Conservation (phyloP, 2,797 vertebrate species). For the Salarias fasciatus region DNA sequence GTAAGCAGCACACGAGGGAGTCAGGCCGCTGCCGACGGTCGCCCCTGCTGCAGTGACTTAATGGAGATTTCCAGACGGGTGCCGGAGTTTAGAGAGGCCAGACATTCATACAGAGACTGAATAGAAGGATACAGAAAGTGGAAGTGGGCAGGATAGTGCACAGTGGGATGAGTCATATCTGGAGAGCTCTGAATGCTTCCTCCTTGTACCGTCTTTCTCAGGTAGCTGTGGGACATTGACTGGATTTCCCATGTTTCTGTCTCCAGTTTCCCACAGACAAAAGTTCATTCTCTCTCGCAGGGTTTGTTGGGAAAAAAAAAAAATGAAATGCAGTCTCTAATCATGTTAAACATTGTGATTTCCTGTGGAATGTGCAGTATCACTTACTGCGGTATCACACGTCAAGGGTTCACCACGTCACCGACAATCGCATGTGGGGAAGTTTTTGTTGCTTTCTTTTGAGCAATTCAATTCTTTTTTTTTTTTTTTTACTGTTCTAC, state of each 20-base stretch:
- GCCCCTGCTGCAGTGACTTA: conserved; percentile 42
- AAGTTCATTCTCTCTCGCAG: conserved; percentile 36
- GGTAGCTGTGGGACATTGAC: conserved; percentile 60
- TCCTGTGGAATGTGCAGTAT: conserved; percentile 36
- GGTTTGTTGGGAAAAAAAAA: conserved; percentile 17
- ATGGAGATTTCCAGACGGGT: conserved; percentile 51
- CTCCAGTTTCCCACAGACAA: conserved; percentile 57
- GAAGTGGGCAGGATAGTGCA: conserved; percentile 37
- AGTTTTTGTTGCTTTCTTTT: conserved; percentile 7
- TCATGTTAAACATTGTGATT: conserved; percentile 27
- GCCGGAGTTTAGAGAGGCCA: conserved; percentile 37
- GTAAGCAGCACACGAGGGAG: conserved; percentile 36
- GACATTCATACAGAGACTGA: conserved; percentile 41
- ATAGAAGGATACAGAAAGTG: conserved; percentile 38
- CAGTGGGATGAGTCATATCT: conserved; percentile 63
- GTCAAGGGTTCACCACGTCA: conserved; percentile 18
- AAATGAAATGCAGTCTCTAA: conserved; percentile 35
- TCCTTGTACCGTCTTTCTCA: conserved; percentile 38
- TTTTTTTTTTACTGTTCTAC: conserved; percentile 9
- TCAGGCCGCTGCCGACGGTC: conserved; percentile 21
- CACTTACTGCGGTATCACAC: conserved; percentile 25
- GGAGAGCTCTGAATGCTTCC: conserved; percentile 44
- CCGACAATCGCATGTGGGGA: conserved; percentile 11
- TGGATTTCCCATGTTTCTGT: conserved; percentile 52
- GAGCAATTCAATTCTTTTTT: conserved; percentile 23